phyloP scores from a whole-genome alignment of 2,113 vertebrate species.

The Rhabdomys dilectus region DNA sequence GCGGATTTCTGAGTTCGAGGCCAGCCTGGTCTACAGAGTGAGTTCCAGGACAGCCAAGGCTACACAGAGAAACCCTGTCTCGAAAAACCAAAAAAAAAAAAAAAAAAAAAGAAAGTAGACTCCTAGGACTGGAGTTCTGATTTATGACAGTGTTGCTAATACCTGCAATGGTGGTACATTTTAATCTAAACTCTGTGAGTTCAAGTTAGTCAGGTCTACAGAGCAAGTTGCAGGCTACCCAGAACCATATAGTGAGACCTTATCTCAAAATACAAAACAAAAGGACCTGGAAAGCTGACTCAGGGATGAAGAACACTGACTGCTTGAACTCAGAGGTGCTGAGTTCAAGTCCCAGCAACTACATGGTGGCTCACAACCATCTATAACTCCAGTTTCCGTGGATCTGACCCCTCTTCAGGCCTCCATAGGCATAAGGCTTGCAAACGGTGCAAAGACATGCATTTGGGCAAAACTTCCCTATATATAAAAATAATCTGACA shows the following conservation, averaged over 20 bases:
- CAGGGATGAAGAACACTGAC: neutral
- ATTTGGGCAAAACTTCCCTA: neutral
- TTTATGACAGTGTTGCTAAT: constrained; percentile 7
- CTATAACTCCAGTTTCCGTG: neutral
- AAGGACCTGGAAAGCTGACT: neutral
- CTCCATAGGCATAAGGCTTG: neutral
- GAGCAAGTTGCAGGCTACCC: neutral
- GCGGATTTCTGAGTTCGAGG: too few relatives aligned
- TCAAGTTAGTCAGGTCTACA: neutral
- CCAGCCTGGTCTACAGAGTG: too few relatives aligned
- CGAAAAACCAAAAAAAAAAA: too few relatives aligned
- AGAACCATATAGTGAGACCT: neutral
- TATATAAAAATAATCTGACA: neutral
- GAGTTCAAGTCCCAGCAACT: neutral
- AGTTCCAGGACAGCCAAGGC: too few relatives aligned
- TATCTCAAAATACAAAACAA: neutral
- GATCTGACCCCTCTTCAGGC: neutral
- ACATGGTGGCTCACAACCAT: neutral
- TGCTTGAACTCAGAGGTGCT: neutral
- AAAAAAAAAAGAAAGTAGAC: constrained; percentile 6
- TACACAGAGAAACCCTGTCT: too few relatives aligned
- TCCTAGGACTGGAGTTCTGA: neutral
- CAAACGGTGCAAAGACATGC: neutral
- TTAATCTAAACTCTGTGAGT: neutral
- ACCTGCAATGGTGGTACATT: neutral